A percentile compares a stretch with the other conserved stretches of the same genome.
Conservation (phyloP, 2,888 invertebrate genomes). For the Plebejus anna region DNA sequence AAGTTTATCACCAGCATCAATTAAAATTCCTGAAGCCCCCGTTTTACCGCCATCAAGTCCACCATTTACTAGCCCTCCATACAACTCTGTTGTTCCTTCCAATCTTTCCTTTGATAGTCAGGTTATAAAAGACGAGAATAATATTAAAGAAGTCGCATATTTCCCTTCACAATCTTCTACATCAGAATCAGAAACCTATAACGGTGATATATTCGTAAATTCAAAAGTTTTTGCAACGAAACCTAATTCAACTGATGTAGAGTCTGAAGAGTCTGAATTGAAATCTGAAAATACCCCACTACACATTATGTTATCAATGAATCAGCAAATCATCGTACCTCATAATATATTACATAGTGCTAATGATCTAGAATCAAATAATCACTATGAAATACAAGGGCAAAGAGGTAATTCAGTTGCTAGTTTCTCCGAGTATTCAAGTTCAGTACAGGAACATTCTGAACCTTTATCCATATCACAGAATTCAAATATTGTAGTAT, state of each 20-base stretch:
- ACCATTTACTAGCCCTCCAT: background rate
- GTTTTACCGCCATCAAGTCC: background rate
- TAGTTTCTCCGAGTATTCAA: background rate
- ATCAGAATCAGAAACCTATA: background rate
- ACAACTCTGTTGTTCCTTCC: background rate
- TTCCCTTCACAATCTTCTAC: background rate
- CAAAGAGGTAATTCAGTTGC: background rate
- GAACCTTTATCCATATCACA: background rate
- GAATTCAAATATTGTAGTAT: constrained; percentile 3
- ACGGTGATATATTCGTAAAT: background rate
- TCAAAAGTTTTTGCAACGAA: background rate
- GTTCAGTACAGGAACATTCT: background rate
- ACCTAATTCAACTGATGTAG: background rate
- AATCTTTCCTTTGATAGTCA: background rate
- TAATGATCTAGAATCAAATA: background rate
- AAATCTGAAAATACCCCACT: background rate
- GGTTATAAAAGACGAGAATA: background rate
- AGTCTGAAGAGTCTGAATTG: background rate
- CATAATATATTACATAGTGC: background rate
- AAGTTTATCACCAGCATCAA: background rate
- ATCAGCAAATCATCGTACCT: constrained; percentile 6
- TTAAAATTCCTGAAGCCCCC: background rate
- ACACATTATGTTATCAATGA: background rate
- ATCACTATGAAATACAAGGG: background rate
- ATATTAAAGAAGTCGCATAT: background rate